Base-by-base conservation (phyloP, 2,113 vertebrate genomes). In the Collichthys lucidus region DNA sequence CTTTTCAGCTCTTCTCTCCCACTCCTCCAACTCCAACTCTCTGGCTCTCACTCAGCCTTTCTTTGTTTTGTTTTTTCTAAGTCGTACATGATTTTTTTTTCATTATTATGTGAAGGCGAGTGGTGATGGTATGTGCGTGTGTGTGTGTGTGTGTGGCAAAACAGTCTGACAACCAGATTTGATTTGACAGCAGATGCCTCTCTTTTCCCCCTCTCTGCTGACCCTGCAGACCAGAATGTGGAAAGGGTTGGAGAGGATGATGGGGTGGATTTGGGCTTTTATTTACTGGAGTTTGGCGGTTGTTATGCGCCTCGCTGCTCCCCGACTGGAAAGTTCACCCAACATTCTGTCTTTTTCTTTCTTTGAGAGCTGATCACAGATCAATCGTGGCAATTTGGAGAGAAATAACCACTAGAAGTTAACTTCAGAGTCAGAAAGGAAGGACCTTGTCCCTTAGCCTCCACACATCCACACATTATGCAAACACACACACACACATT, bases 151-250 rank as follows among this genome's bases (percentile, higher is more conserved):
- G 78, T 50, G 78, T 47, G 35, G 6, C 52, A 65, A 26, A 68
- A 49, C 50, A 68, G 17, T 65, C 79, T 78, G 79, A 83, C 78
- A 90, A 61, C 63, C 61, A 82, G 79, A 87, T 89, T 74, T 86
- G 82, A 91, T 89, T 79, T 86, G 88, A 89, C 80, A 91, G 85
- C 72, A 83, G 68, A 85, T 62, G 29, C 64, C 52, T 79, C 69
- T 73, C 26, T 19, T 16, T 24, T 68, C 40, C 80, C 66, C 80
- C 31, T 74, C 79, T 82, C 70, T 72, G 72, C 63, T 86, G 89
- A 91, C 89, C 80, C 70, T 55, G 77, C 78, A 86, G 77, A 65
- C 52, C 65, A 44, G 52, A 64, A 50, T 19, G 35, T 52, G 26
- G 50, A 67, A 20, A 74, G 40, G 31, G 8, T 31, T 29, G 47